Base-by-base conservation (phyloP, 2,797 vertebrate species). In the Iguana delicatissima region DNA sequence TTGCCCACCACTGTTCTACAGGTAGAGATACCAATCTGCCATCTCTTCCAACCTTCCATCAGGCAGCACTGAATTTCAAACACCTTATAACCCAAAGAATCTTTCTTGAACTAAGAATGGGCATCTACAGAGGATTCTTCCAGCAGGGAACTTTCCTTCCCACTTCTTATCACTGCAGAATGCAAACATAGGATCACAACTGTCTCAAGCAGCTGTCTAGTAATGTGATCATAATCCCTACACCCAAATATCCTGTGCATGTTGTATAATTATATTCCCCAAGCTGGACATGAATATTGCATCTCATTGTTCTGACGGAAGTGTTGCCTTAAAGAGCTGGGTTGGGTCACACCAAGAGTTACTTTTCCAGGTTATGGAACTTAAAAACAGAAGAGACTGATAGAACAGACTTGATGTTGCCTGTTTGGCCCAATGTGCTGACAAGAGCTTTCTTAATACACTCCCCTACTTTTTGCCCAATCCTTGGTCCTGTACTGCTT, bases 401-500 rank as follows among this genome's bases (percentile, higher is more conserved):
- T 55, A 90, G 86, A 92, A 69, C n/a, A 85, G 72, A 82, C 76
- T 50, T 67, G 20, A 74, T 20, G 22, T 83, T 1, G 8, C 77
- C 42, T 85, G 14, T 76, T 0, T 67, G 3, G 86, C 87, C 92
- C 1, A 0, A 52, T 90, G 87, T 89, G 91, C 92, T 91, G 93
- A 82, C 80, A 89, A 0, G 0, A 72, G 72, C 12, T 59, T 91
- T 42, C 67, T 84, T 16, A 67, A n/a, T 67, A 76, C 29, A 80
- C n/a, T 26, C 95, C 95, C 95, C 95, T 94, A 91, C 94, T 88
- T 29, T 52, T 50, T 13, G 9, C 77, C 90, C 92, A 89, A 91
- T 83, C 87, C 88, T 85, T 93, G 84, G 93, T 93, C 94, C 97
- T 95, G 96, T 94, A 96, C 95, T 96, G 87, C 94, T 92, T 94